Evolutionary conservation across 2,888 invertebrate species (phyloP), one percentile per base, ranked within the genome.

Genomic region (Clepsis dumicolana): DNA sequence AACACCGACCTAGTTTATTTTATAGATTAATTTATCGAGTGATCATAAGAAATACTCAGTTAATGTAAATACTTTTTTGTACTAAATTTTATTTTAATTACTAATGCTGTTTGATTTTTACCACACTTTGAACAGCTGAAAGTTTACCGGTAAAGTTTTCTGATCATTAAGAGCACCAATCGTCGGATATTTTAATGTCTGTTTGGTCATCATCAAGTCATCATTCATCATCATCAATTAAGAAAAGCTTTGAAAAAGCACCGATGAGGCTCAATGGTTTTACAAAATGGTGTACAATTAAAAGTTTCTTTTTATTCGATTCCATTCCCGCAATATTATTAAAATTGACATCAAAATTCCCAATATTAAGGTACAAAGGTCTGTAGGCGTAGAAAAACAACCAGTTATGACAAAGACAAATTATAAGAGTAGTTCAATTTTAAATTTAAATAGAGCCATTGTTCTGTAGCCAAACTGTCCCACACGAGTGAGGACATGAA

Each of bases 1-100:
- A 25, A 18, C 18, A 50, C 32, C 52, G 32, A 41, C 14, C 27
- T 57, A 54, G 48, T 63, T 35, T 77, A 77, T 65, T 60, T 64
- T 72, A 3, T 80, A 79, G 73, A 74, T 74, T 80, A 74, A 81
- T 77, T 83, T 78, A 80, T 81, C 48, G 38, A 74, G 78, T 77
- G 73, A 72, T 74, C 74, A 72, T 69, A 85, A 88, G 71, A 68
- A 85, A 88, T 88, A 88, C 86, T 87, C 87, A 84, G 62, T 72
- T 71, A 72, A 78, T 89, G 89, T 89, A 88, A 85, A 89, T 89
- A 89, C 79, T 81, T 86, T 83, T 82, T 83, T 83, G 71, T 84
- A 77, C 77, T 82, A 85, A 69, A 64, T 59, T 25, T 54, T 57
- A 61, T 68, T 72, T 70, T 70, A 70, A 29, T 59, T 69, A 50